Evolutionary conservation across 92 coral and sea anemone species (phyloP).

Genomic region (Palythoa heliodiscus): DNA sequence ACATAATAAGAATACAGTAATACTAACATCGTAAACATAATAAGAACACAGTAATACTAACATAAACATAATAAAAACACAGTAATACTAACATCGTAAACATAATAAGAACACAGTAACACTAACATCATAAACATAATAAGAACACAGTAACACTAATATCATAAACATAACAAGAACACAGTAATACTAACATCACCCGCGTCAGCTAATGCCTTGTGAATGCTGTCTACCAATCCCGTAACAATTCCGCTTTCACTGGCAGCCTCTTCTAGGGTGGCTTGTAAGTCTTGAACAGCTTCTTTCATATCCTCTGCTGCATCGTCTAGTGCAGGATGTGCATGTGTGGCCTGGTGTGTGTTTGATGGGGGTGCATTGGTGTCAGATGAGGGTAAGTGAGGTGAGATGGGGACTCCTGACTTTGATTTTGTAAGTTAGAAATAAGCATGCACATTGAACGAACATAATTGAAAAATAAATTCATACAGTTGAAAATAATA

Average conservation of each 20-base stretch:
- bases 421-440: not conserved
- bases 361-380: slow-evolving; percentile 28
- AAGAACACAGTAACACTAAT: too few relatives aligned
- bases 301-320: slow-evolving; percentile 94
- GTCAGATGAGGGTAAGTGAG: slow-evolving; percentile 34
- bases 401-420: slow-evolving; percentile 3
- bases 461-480: not conserved
- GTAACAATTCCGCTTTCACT: slow-evolving; percentile 94
- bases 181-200: slow-evolving; percentile 64
- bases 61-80: too few relatives aligned
- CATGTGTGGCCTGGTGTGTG: slow-evolving; percentile 68
- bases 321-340: slow-evolving; percentile 88
- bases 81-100: too few relatives aligned
- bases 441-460: not conserved
- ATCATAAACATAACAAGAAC: not conserved
- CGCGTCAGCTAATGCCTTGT: slow-evolving; percentile 96
- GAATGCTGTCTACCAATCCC: slow-evolving; percentile 95
- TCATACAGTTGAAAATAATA: not conserved
- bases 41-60: too few relatives aligned
- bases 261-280: slow-evolving; percentile 89
- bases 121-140: too few relatives aligned
- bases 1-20: too few relatives aligned
- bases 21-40: too few relatives aligned
- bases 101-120: too few relatives aligned
- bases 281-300: slow-evolving; percentile 83